phyloP scores from a whole-genome alignment of 2,888 invertebrate genomes.

The Drosophila mimetica region DNA sequence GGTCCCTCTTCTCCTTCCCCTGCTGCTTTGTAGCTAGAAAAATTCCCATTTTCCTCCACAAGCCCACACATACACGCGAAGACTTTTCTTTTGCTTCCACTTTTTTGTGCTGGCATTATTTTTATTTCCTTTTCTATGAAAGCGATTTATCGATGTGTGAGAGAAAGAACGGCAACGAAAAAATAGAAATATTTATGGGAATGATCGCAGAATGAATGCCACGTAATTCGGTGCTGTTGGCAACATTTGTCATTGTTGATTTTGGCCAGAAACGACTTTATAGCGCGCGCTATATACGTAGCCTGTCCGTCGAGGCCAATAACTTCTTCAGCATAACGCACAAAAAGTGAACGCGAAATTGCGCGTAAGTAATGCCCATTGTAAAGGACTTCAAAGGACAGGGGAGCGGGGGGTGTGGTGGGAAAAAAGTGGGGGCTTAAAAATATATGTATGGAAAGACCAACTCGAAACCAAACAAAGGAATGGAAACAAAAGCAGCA shows the following conservation, averaged over 20 bases:
- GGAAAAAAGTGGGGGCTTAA: constrained; percentile 6
- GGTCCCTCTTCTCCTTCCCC: constrained; percentile 18
- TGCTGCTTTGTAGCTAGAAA: constrained; percentile 7
- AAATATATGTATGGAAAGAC: constrained; percentile 8
- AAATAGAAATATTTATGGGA: constrained; percentile 60
- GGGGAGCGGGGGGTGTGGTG: background rate
- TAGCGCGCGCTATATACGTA: constrained; percentile 39
- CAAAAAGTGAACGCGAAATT: constrained; percentile 72
- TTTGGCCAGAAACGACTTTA: constrained; percentile 63
- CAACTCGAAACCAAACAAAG: constrained; percentile 39
- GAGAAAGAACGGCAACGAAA: constrained; percentile 15
- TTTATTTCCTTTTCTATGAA: constrained; percentile 50
- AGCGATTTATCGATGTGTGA: constrained; percentile 66
- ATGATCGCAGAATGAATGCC: constrained; percentile 60
- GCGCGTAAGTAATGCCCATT: constrained; percentile 75
- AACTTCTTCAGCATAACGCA: constrained; percentile 51
- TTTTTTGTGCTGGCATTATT: constrained; percentile 45
- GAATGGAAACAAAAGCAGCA: constrained; percentile 49
- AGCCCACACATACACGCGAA: constrained; percentile 19
- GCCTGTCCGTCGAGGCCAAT: constrained; percentile 36
- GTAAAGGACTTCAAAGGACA: constrained; percentile 33
- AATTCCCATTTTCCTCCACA: constrained; percentile 12
- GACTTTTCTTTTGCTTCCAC: background rate
- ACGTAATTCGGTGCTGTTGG: constrained; percentile 67
- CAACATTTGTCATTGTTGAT: constrained; percentile 72